phyloP scores from a whole-genome alignment of 2,888 invertebrate species.

The Fragum whitleyi region DNA sequence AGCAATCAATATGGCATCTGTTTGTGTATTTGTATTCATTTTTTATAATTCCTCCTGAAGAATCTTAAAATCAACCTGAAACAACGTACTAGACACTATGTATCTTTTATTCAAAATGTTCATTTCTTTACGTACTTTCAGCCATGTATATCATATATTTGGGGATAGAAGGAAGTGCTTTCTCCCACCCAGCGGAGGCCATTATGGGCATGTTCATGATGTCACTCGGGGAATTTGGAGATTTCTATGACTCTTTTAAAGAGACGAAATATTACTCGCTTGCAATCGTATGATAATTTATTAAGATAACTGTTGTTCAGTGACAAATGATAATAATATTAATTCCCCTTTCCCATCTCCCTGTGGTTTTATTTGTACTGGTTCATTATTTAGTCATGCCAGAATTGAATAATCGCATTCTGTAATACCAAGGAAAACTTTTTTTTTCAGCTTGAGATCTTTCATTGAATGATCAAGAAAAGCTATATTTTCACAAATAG shows the following conservation, averaged over 20 bases:
- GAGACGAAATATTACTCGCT: slow-evolving; percentile 92
- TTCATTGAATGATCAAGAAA: too few species aligned
- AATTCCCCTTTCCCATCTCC: slow-evolving; percentile 14
- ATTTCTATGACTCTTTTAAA: slow-evolving; percentile 96
- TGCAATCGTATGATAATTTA: slow-evolving; percentile 90
- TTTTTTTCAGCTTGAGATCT: too few species aligned
- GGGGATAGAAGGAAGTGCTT: slow-evolving; percentile 82
- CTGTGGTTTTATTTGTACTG: slow-evolving; percentile 15
- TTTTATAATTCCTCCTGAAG: too few species aligned
- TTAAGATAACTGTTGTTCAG: slow-evolving; percentile 25
- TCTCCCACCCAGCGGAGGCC: slow-evolving; percentile 93
- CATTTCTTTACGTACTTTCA: slow-evolving; percentile 68
- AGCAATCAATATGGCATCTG: too few species aligned
- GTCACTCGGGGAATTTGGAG: slow-evolving; percentile 98
- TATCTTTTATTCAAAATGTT: background rate
- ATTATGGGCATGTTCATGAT: slow-evolving; percentile 99
- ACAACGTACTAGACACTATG: too few species aligned
- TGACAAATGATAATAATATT: slow-evolving; percentile 7
- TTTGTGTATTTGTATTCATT: too few species aligned
- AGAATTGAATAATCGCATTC: background rate
- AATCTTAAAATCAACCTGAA: too few species aligned
- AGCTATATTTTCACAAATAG: too few species aligned
- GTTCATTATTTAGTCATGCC: slow-evolving; percentile 12
- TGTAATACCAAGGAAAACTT: too few species aligned
- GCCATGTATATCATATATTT: slow-evolving; percentile 85